phyloP scores from a whole-genome alignment of 2,888 invertebrate genomes.

The Pycnomerus fuliginosus region DNA sequence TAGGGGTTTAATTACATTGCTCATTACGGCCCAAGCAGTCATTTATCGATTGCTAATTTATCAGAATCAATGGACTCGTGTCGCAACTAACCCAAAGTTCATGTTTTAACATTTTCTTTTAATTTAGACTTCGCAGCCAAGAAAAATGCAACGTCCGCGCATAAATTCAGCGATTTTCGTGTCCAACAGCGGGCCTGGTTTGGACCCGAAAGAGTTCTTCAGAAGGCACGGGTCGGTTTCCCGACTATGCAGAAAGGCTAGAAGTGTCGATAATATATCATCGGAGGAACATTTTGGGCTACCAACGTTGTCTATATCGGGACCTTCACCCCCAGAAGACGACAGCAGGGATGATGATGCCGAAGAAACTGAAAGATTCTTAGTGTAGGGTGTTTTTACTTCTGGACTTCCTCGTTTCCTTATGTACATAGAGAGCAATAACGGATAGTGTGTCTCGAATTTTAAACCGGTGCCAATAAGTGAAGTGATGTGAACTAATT shows the following conservation, averaged over 20 bases:
- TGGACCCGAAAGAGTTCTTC: slow-evolving; percentile 78
- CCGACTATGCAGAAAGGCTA: slow-evolving; percentile 75
- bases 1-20: too few species aligned
- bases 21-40: too few species aligned
- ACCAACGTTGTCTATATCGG: slow-evolving; percentile 76
- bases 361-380: slow-evolving; percentile 23
- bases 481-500: slow-evolving; percentile 11
- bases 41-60: too few species aligned
- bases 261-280: slow-evolving; percentile 69
- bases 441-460: slow-evolving; percentile 10
- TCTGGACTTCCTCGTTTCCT: slow-evolving; percentile 1
- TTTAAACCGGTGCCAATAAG: slow-evolving; percentile 17
- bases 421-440: slow-evolving; percentile 9
- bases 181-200: slow-evolving; percentile 71
- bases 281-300: slow-evolving; percentile 67
- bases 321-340: slow-evolving; percentile 77
- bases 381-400: slow-evolving; percentile 4
- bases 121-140: slow-evolving; percentile 38
- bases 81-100: too few species aligned
- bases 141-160: slow-evolving; percentile 67
- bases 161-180: slow-evolving; percentile 87
- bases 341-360: slow-evolving; percentile 62
- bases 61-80: too few species aligned
- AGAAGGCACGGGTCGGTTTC: slow-evolving; percentile 79
- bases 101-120: too few species aligned